These are phyloP conservation scores for Aselliscus stoliczkanus DNA, from an alignment of 2,797 vertebrate genomes.

Conservation along the genomic window DNA sequence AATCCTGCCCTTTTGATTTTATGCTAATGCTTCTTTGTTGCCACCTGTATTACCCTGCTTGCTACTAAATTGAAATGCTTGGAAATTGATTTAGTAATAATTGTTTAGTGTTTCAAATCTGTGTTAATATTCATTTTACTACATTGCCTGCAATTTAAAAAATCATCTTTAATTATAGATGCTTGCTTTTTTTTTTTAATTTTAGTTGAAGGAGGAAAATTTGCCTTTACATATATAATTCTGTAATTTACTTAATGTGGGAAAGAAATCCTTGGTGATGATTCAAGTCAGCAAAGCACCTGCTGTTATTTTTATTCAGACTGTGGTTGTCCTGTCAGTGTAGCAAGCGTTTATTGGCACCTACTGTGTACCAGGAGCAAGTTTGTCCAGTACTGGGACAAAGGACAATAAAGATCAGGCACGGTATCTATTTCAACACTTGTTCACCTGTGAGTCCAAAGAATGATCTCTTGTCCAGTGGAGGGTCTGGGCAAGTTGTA, in stretches of 20 bases:
- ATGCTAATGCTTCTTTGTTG: conserved; percentile 21
- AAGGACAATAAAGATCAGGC: not conserved
- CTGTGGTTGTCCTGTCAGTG: not conserved
- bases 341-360: not conserved
- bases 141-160: conserved; percentile 62
- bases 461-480: not conserved
- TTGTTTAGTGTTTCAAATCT: conserved; percentile 64
- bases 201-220: conserved; percentile 43
- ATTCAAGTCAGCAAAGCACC: not conserved
- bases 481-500: not conserved
- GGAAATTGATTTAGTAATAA: conserved; percentile 66
- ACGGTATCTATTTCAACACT: not conserved
- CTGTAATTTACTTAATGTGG: not conserved
- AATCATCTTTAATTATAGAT: conserved; percentile 70
- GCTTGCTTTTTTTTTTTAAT: not conserved
- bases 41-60: not conserved
- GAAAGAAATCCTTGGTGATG: not conserved
- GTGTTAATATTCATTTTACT: conserved; percentile 68
- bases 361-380: not conserved
- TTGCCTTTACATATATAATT: conserved; percentile 60
- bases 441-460: not conserved
- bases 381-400: not conserved
- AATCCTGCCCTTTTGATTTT: conserved; percentile 46
- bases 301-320: not conserved
- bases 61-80: conserved; percentile 41